phyloP scores from a whole-genome alignment of 2,888 invertebrate genomes.

The Acheta domesticus region DNA sequence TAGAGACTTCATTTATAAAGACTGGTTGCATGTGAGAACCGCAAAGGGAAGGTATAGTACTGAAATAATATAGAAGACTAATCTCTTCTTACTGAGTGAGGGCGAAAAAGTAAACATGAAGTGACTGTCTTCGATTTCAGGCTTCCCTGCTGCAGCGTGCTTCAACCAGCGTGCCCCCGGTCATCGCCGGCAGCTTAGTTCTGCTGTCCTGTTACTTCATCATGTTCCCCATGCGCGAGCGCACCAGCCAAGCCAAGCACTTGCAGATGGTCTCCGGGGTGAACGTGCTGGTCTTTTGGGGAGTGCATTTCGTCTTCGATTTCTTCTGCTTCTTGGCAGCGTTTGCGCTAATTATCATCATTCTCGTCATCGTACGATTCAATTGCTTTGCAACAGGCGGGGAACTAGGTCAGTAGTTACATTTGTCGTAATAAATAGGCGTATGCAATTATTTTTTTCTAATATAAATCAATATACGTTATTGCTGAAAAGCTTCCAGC shows the following conservation, averaged over 20 bases:
- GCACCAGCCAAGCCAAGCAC: constrained; percentile 63
- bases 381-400: constrained; percentile 55
- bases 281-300: constrained; percentile 65
- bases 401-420: constrained; percentile 52
- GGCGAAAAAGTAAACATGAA: background rate
- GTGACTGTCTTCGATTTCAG: too few relatives aligned
- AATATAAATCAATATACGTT: too few relatives aligned
- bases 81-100: too few relatives aligned
- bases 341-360: constrained; percentile 55
- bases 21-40: too few relatives aligned
- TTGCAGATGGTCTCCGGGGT: constrained; percentile 70
- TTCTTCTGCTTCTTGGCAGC: constrained; percentile 61
- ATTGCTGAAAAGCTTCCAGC: too few relatives aligned
- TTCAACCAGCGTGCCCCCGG: too few relatives aligned
- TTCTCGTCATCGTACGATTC: constrained; percentile 63
- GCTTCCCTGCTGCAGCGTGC: too few relatives aligned
- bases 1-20: too few relatives aligned
- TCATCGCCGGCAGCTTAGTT: too few relatives aligned
- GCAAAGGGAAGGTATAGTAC: too few relatives aligned
- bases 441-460: background rate
- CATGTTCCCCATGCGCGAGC: constrained; percentile 62
- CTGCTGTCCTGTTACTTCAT: constrained; percentile 52
- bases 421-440: too few relatives aligned
- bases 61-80: too few relatives aligned
- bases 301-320: constrained; percentile 65